These are phyloP conservation scores for Galerucella nymphaeae DNA, from an alignment of 2,888 invertebrate genomes.

Conservation along the genomic window DNA sequence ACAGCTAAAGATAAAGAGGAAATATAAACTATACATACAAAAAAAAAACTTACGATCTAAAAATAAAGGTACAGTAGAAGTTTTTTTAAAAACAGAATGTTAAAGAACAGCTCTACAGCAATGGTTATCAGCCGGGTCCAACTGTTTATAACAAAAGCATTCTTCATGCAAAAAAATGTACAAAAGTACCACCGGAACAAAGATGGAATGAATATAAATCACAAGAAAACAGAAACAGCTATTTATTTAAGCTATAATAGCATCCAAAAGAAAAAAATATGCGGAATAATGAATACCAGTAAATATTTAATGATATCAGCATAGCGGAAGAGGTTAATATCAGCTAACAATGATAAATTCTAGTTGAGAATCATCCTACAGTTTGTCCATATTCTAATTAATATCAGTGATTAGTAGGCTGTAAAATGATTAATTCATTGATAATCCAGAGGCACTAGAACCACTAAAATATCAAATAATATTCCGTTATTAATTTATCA, in stretches of 20 bases:
- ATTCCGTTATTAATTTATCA: background rate
- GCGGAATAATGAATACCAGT: no score
- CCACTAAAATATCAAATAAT: background rate
- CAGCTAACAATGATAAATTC: no score
- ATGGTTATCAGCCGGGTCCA: background rate
- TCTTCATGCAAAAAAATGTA: background rate
- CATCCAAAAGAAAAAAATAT: no score
- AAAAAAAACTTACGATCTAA: background rate
- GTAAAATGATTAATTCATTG: no score
- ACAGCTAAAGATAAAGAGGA: background rate
- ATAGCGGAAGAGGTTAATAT: no score
- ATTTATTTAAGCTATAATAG: no score
- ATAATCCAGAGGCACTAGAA: no score
- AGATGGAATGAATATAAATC: background rate
- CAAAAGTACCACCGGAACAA: background rate
- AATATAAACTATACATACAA: conserved; percentile 1
- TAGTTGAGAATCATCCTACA: no score
- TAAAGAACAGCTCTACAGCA: background rate
- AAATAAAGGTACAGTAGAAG: conserved; percentile 7
- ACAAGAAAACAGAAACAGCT: background rate
- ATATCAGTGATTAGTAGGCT: no score
- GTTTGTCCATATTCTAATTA: no score
- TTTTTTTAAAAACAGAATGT: background rate
- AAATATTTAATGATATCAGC: no score
- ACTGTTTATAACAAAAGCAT: background rate